These are phyloP conservation scores for Conus canariensis DNA, from an alignment of 2,888 invertebrate species.

Conservation along the genomic window DNA sequence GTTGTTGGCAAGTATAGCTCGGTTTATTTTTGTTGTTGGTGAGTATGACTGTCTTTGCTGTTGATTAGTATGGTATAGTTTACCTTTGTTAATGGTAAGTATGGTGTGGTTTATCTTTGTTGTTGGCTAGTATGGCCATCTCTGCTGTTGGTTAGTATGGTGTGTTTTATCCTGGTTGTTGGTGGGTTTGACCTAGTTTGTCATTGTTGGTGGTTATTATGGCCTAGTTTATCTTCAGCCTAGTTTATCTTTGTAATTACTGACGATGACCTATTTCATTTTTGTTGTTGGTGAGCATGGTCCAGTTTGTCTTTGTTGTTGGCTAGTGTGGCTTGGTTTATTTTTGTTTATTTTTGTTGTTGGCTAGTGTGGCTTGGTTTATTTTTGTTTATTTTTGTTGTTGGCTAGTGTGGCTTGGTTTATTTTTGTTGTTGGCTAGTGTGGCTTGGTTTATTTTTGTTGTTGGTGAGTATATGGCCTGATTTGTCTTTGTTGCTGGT, in stretches of 20 bases:
- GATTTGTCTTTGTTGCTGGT: conserved; percentile 36
- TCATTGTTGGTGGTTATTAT: no score
- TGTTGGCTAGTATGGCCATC: no score
- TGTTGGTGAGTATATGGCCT: not conserved
- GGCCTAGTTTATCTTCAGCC: not conserved
- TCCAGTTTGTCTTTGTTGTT: no score
- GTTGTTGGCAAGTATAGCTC: conserved; percentile 49
- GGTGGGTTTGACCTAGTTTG: no score
- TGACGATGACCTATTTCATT: not conserved
- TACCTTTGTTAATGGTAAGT: not conserved
- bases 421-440: conserved; percentile 54
- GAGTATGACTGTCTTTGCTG: conserved; percentile 10
- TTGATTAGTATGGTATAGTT: not conserved
- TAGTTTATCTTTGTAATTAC: not conserved
- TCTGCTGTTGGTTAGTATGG: no score
- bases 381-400: conserved; percentile 41
- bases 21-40: conserved; percentile 3
- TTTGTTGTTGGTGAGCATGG: not conserved
- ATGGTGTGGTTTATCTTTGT: not conserved
- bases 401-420: not conserved
- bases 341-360: no score
- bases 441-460: not conserved
- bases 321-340: no score
- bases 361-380: conserved; percentile 1
- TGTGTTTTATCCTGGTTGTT: no score